Evolutionary conservation across 2,113 vertebrate species (phyloP).

Genomic region (Ceuthmochares aereus): DNA sequence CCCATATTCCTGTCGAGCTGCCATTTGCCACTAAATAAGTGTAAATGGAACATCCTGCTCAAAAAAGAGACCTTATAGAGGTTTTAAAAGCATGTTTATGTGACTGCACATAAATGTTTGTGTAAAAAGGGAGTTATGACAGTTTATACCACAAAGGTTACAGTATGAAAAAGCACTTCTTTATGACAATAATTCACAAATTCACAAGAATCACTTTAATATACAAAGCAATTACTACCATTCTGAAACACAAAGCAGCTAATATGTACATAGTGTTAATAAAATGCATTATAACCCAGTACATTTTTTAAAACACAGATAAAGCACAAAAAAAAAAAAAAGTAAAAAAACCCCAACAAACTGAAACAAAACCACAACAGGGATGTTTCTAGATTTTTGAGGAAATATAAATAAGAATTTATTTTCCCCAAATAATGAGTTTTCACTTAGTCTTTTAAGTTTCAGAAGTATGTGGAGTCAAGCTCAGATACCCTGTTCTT

Average conservation of each 20-base stretch:
- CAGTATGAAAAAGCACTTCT: slow-evolving; percentile 86
- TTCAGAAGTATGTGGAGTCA: slow-evolving; percentile 66
- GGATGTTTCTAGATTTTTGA: slow-evolving; percentile 69
- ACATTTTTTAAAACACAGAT: slow-evolving; percentile 72
- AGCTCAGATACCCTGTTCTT: slow-evolving; percentile 78
- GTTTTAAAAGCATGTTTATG: slow-evolving; percentile 86
- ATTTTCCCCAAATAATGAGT: slow-evolving; percentile 46
- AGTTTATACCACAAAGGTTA: slow-evolving; percentile 85
- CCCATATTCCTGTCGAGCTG: background rate
- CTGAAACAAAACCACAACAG: slow-evolving; percentile 42
- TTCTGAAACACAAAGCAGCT: slow-evolving; percentile 84
- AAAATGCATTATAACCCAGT: slow-evolving; percentile 82
- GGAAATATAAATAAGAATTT: slow-evolving; percentile 66
- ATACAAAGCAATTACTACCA: slow-evolving; percentile 85
- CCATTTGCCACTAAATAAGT: background rate
- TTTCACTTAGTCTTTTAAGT: slow-evolving; percentile 70
- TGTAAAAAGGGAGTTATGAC: slow-evolving; percentile 85
- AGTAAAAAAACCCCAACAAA: slow-evolving; percentile 22
- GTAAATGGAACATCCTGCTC: slow-evolving; percentile 21
- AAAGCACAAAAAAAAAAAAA: slow-evolving; percentile 75
- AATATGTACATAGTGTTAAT: slow-evolving; percentile 87
- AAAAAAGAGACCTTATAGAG: slow-evolving; percentile 75
- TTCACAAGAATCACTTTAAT: slow-evolving; percentile 87
- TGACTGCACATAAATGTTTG: slow-evolving; percentile 83
- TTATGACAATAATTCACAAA: slow-evolving; percentile 84